Evolutionary conservation across 2,888 invertebrate genomes (phyloP), one percentile per base, ranked within the genome.

Genomic region (Tricholauxania praeusta): DNA sequence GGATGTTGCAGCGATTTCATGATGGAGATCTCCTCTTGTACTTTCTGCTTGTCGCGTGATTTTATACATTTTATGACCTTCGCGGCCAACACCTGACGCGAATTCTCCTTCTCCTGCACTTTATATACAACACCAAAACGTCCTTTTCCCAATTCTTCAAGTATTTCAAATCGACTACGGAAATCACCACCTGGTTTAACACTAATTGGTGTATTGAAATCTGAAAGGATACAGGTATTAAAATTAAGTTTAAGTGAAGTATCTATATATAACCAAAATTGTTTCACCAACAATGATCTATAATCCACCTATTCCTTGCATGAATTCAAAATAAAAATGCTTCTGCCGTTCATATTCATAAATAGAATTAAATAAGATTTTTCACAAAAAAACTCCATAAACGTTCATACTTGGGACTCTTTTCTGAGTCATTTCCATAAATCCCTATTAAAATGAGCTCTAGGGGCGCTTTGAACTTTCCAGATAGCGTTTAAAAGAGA

Each of bases 1-100:
- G 94, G 94, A 88, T 98, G 97, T 73, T 91, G 88, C 69, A 98
- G 88, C 28, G 91, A 88, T 80, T 93, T 94, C 96, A 98, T 96
- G 75, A 97, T 93, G 75, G 92, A 92, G 71, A 96, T 93, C 88
- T 97, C 97, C 75, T 94, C 92, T 71, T 91, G 89, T 8, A 95
- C 94, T 82, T 93, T 93, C 75, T 93, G 91, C 73, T 92, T 91
- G 85, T 94, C 94, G 77, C 92, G 91, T 14, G 90, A 86, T 76
- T 92, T 93, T 57, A 93, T 90, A 76, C 93, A 93, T 80, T 92
- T 91, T 15, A 96, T 91, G 79, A 94, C 91, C 87, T 97, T 97
- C 7, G 96, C 96, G 0, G 97, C 97, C 80, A 93, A 91, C 76
- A 90, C 89, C 66, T 91, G 89, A 12, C 89, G 89, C 0, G 91